A percentile compares a stretch with the other conserved stretches of the same genome.
Evolutionary conservation across 2,113 vertebrate genomes (phyloP).

Genomic region (Pituophis catenifer): DNA sequence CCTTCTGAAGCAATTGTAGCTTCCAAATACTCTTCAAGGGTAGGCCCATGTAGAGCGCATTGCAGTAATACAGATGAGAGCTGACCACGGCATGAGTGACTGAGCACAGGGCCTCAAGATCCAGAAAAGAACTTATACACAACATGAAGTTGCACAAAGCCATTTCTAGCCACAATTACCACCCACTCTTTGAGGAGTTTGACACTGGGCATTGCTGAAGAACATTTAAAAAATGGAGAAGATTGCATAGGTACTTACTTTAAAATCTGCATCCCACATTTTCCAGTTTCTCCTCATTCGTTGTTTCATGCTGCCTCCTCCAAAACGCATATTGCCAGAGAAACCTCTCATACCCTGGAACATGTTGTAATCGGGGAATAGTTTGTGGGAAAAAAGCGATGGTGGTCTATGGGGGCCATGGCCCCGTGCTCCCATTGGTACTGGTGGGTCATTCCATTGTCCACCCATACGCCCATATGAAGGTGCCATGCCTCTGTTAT

Average conservation of each 20-base stretch:
- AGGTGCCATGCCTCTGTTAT: conserved; percentile 52
- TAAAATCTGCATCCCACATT: conserved; percentile 71
- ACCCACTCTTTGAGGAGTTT: not conserved
- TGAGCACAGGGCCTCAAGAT: not conserved
- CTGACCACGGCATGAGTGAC: not conserved
- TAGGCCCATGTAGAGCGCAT: not conserved
- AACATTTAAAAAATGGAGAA: not conserved
- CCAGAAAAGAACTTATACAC: not conserved
- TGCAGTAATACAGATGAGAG: not conserved
- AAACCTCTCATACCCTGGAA: conserved; percentile 82
- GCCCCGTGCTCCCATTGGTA: conserved; percentile 70
- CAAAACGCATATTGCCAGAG: conserved; percentile 80
- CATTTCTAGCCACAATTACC: not conserved
- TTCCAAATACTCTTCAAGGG: not conserved
- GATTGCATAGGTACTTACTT: conserved; percentile 70
- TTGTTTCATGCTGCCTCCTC: conserved; percentile 82
- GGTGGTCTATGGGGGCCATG: conserved; percentile 80
- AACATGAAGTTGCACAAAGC: not conserved
- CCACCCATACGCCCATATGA: conserved; percentile 75
- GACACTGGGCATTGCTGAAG: not conserved
- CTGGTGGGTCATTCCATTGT: conserved; percentile 74
- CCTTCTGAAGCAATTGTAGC: not conserved
- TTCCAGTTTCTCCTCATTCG: conserved; percentile 81
- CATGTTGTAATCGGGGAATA: conserved; percentile 74
- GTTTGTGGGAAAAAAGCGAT: conserved; percentile 90